phyloP scores from a whole-genome alignment of 2,797 vertebrate genomes.

The Neopelma chrysocephalum region DNA sequence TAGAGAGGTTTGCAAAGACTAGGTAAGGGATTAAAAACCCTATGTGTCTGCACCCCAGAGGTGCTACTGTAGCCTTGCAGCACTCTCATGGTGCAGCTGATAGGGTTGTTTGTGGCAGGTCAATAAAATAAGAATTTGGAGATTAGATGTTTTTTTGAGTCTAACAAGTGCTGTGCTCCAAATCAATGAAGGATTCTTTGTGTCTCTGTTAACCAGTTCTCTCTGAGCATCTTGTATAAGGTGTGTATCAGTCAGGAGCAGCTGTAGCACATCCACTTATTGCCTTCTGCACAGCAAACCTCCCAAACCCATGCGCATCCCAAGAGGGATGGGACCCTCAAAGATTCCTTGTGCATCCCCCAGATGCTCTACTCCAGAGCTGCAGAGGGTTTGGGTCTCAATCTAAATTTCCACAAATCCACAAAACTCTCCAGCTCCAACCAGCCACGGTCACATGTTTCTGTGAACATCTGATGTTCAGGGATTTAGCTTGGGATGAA shows the following conservation, averaged over 20 bases:
- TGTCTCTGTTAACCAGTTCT: not conserved
- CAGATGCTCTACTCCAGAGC: not conserved
- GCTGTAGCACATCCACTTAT: not conserved
- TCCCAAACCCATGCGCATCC: not conserved
- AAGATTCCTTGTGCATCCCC: not conserved
- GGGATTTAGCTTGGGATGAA: not conserved
- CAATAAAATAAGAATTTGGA: not conserved
- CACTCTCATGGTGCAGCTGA: not conserved
- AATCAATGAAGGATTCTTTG: not conserved
- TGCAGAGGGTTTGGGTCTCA: not conserved
- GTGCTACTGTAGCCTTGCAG: not conserved
- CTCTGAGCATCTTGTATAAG: not conserved
- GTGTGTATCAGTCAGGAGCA: not conserved
- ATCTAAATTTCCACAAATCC: not conserved
- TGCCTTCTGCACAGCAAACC: not conserved
- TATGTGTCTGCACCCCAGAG: not conserved
- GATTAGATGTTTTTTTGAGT: not conserved
- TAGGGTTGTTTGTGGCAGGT: not conserved
- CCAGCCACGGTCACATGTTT: rapidly evolving
- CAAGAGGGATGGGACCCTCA: not conserved
- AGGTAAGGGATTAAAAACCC: not conserved
- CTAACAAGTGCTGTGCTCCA: not conserved
- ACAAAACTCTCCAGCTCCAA: not conserved
- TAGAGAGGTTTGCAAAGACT: not conserved
- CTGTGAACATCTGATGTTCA: not conserved